Conservation (phyloP, 2,797 vertebrate genomes). For the Gymnothorax javanicus region DNA sequence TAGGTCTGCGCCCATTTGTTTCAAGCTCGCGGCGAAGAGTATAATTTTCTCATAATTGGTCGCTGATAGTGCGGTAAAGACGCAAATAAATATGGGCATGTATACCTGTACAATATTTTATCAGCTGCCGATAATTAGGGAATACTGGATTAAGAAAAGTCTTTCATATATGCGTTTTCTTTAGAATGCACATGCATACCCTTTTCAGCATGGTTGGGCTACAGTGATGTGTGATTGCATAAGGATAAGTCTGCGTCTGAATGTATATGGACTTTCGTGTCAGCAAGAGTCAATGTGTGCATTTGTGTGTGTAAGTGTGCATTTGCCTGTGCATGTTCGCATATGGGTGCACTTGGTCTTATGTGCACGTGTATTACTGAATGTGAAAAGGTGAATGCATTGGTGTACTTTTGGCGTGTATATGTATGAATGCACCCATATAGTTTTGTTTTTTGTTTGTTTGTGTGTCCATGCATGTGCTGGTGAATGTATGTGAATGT, state of each 20-base stretch:
- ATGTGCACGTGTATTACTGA: not conserved
- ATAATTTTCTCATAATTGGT: conserved; percentile 16
- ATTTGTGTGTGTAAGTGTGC: not conserved
- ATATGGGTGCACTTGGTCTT: no score
- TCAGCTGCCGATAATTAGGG: not conserved
- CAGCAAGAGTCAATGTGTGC: not conserved
- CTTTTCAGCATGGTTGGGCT: no score
- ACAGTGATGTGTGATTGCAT: no score
- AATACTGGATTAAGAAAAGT: not conserved
- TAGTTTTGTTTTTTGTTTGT: not conserved
- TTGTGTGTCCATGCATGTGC: not conserved
- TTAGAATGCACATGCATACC: no score
- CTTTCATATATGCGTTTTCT: not conserved
- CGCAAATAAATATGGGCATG: not conserved
- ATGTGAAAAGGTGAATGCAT: not conserved
- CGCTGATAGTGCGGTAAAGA: conserved; percentile 7
- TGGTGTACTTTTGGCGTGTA: conserved; percentile 11
- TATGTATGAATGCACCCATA: not conserved
- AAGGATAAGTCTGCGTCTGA: not conserved
- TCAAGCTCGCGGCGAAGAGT: not conserved
- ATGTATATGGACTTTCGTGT: not conserved
- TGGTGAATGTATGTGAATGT: not conserved
- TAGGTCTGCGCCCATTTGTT: conserved; percentile 13
- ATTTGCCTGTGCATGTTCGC: not conserved
- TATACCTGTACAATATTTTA: not conserved